phyloP scores from a whole-genome alignment of 2,888 invertebrate genomes.

The Drosophila parthenogenetica region DNA sequence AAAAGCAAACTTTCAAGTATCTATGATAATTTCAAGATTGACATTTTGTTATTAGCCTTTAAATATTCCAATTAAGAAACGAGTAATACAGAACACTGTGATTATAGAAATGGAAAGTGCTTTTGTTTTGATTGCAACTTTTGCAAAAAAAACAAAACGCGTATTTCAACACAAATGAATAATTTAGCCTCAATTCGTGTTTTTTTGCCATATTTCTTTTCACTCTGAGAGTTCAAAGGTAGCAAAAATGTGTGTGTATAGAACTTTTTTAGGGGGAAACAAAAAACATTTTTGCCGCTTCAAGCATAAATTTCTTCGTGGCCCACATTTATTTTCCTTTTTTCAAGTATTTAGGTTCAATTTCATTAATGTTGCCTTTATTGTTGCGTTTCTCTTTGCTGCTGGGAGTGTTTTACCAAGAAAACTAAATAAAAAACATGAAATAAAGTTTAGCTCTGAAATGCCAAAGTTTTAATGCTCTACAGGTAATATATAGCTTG shows the following conservation, averaged over 20 bases:
- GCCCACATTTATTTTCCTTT: conserved; percentile 22
- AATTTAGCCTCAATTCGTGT: neutral
- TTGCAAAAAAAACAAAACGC: conserved; percentile 10
- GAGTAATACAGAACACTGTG: neutral
- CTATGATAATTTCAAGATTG: conserved; percentile 51
- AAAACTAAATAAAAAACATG: conserved; percentile 7
- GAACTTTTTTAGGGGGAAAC: conserved; percentile 11
- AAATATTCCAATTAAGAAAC: conserved; percentile 17
- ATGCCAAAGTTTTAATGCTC: too few species aligned
- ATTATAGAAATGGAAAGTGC: neutral
- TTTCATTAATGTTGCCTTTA: conserved; percentile 19
- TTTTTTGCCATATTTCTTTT: conserved; percentile 3
- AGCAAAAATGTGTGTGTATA: conserved; percentile 1
- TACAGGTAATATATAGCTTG: too few species aligned
- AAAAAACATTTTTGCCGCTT: conserved; percentile 33
- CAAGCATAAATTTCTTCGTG: conserved; percentile 34
- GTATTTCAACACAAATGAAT: conserved; percentile 1
- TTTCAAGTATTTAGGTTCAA: conserved; percentile 19
- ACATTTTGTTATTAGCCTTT: conserved; percentile 55
- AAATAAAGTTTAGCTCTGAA: too few species aligned
- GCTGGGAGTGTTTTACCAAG: neutral
- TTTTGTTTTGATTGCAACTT: conserved; percentile 1
- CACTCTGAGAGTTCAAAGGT: conserved; percentile 13
- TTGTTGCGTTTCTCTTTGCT: conserved; percentile 9
- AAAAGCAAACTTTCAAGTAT: conserved; percentile 21